These are phyloP conservation scores for Pogonophryne albipinna DNA, from an alignment of 2,797 vertebrate species.

Conservation along the genomic window DNA sequence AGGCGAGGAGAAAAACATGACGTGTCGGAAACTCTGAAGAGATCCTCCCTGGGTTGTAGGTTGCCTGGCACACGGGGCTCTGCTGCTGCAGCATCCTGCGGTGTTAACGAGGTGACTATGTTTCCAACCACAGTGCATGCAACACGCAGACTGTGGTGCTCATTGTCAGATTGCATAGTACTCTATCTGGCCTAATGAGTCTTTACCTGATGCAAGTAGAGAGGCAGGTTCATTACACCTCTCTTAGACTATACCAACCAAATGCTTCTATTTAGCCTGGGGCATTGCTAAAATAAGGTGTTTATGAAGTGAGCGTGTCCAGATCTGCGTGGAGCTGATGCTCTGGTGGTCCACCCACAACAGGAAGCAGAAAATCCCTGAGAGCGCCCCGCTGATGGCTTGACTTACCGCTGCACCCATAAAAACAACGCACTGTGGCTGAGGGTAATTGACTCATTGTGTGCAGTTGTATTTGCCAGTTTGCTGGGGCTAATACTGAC, in stretches of 20 bases:
- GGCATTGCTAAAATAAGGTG: slow-evolving; percentile 13
- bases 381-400: slow-evolving; percentile 22
- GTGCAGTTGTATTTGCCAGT: slow-evolving; percentile 12
- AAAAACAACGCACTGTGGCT: slow-evolving; percentile 68
- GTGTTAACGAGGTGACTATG: slow-evolving; percentile 68
- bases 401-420: slow-evolving; percentile 48
- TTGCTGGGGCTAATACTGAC: not conserved
- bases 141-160: slow-evolving; percentile 20
- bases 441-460: slow-evolving; percentile 56
- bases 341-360: slow-evolving; percentile 64
- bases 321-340: slow-evolving; percentile 14
- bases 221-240: slow-evolving; percentile 23
- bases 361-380: slow-evolving; percentile 59
- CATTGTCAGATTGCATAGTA: slow-evolving; percentile 52
- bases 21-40: slow-evolving; percentile 80
- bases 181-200: slow-evolving; percentile 49
- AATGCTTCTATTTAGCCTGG: not conserved
- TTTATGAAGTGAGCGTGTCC: slow-evolving; percentile 34
- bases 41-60: slow-evolving; percentile 55
- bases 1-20: slow-evolving; percentile 75
- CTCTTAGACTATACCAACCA: too few relatives aligned
- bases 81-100: slow-evolving; percentile 57
- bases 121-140: slow-evolving; percentile 25
- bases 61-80: slow-evolving; percentile 52
- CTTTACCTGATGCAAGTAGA: slow-evolving; percentile 30